Evolutionary conservation across 2,113 vertebrate genomes (phyloP), one percentile per base, ranked within the genome.

Genomic region (Conger conger): DNA sequence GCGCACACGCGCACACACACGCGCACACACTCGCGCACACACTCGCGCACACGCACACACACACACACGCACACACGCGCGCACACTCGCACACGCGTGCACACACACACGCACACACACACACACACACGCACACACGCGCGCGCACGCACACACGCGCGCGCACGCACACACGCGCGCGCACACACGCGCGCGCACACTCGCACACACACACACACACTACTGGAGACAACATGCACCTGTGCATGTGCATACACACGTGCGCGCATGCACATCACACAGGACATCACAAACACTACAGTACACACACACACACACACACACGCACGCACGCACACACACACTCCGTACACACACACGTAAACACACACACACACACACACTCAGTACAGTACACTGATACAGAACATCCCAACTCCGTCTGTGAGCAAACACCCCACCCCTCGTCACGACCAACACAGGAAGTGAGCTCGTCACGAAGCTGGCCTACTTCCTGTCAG

Each of bases 311-410:
- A 73, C 78, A 50, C 80, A 82, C 85, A 76, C 45, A 77, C 63
- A 80, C 63, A 57, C 82, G 4, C 16, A 37, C 18, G 6, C 50
- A 82, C 30, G 4, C 27, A 17, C 37, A 30, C 87, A 80, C 27
- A 35, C 80, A 83, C n/a, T 50, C 42, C 40, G 77, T 80, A 68
- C 73, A 76, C 79, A 45, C 79, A 38, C 79, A 85, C 78, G 76
- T 83, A 63, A 38, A 16, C n/a, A 15, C 42, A 42, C 37, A 27
- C 15, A 50, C 40, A 30, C 9, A 73, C n/a, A 82, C 79, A 78
- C 80, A 80, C 76, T 88, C 85, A 89, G 85, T 89, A 92, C 88
- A 91, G 88, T 86, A 88, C 89, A 80, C 17, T 84, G 84, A 88
- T 84, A 79, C 84, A 38, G 86, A 81, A 73, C 81, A 78, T 79